These are phyloP conservation scores for Pygoscelis antarcticus DNA, from an alignment of 2,113 vertebrate species.

Conservation along the genomic window DNA sequence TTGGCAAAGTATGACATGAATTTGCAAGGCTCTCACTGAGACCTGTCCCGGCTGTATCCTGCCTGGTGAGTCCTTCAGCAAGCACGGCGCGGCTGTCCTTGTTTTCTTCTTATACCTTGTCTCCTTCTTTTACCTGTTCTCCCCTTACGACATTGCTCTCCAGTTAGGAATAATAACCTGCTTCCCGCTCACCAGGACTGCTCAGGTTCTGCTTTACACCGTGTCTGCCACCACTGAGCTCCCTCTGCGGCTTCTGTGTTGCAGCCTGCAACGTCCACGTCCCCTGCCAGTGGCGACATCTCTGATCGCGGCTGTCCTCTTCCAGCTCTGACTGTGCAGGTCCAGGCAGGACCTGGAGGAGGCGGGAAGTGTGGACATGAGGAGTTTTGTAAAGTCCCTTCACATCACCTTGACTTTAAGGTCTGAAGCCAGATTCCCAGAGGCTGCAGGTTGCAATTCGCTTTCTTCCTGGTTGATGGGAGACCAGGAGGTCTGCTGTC, in stretches of 20 bases:
- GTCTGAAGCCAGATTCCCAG: background rate
- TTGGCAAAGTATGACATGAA: constrained; percentile 45
- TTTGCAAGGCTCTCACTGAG: background rate
- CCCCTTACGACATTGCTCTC: background rate
- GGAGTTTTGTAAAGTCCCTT: background rate
- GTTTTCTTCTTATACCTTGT: background rate
- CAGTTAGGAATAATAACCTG: background rate
- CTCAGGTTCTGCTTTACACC: background rate
- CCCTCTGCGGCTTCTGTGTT: background rate
- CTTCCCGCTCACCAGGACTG: background rate
- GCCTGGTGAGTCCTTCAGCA: background rate
- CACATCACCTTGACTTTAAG: background rate
- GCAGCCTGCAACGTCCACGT: background rate
- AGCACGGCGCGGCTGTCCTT: background rate
- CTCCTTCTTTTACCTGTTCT: background rate
- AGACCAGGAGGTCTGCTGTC: background rate
- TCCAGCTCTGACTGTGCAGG: background rate
- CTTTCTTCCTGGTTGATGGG: background rate
- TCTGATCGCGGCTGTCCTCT: rapidly evolving
- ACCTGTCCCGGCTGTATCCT: background rate
- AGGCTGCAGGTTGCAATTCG: background rate
- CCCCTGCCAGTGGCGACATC: background rate
- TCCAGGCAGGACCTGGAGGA: background rate
- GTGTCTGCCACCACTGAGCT: background rate
- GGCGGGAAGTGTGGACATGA: background rate